phyloP scores from a whole-genome alignment of 1,140 invertebrate genomes.

The Goniozus legneri region DNA sequence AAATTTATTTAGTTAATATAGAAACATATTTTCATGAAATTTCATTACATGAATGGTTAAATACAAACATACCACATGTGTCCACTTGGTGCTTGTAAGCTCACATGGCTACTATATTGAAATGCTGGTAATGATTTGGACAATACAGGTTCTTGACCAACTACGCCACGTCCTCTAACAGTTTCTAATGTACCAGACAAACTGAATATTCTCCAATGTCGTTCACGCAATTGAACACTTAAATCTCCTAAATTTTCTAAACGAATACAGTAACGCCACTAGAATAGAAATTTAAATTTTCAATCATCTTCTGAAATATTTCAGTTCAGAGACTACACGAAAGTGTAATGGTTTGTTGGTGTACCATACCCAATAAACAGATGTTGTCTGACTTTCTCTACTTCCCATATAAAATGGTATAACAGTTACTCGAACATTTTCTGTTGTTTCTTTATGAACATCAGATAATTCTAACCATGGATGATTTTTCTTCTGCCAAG shows the following conservation, averaged over 20 bases:
- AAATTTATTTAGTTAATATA: constrained; percentile 18
- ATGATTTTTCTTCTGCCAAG: constrained; percentile 97
- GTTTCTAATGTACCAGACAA: constrained; percentile 92
- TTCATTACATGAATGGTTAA: constrained; percentile 4
- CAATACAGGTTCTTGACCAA: constrained; percentile 92
- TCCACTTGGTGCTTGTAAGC: constrained; percentile 93
- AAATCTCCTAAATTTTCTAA: constrained; percentile 89
- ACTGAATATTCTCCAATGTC: constrained; percentile 96
- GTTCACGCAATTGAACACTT: constrained; percentile 87
- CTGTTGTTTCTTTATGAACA: constrained; percentile 97
- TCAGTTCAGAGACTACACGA: too few relatives aligned
- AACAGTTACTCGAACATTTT: constrained; percentile 91
- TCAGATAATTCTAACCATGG: constrained; percentile 94
- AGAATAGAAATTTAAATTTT: constrained; percentile 26
- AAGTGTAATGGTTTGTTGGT: too few relatives aligned
- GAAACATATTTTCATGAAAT: background rate
- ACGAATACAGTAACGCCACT: constrained; percentile 95
- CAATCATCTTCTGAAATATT: background rate
- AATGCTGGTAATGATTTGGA: constrained; percentile 86
- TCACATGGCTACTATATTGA: constrained; percentile 96
- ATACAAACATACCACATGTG: constrained; percentile 85
- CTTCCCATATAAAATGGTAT: constrained; percentile 98
- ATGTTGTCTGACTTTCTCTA: constrained; percentile 80
- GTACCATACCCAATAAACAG: constrained; percentile 86
- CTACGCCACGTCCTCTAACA: constrained; percentile 88